Evolutionary conservation across 2,888 invertebrate genomes (phyloP).

Genomic region (Gryllus longicercus): DNA sequence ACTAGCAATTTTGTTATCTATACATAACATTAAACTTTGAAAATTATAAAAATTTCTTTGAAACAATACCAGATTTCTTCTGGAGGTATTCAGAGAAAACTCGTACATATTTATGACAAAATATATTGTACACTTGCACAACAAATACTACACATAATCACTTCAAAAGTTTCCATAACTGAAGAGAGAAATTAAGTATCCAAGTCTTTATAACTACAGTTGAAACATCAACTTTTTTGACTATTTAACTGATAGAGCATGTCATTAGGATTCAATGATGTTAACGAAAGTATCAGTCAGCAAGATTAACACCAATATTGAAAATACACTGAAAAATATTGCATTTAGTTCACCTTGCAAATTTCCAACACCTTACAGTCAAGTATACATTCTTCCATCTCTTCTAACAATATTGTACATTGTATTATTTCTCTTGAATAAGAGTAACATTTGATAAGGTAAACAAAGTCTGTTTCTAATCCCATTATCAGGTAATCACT

Average conservation of each 20-base stretch:
- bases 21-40: not conserved
- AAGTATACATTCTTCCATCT: slow-evolving; percentile 7
- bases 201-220: not conserved
- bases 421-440: slow-evolving; percentile 4
- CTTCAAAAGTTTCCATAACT: not conserved
- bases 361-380: not conserved
- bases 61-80: not conserved
- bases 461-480: not conserved
- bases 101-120: not conserved
- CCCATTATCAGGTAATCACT: slow-evolving; percentile 1
- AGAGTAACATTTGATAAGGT: not conserved
- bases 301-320: slow-evolving; percentile 7
- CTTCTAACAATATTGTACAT: slow-evolving; percentile 17
- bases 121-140: not conserved
- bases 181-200: slow-evolving; percentile 7
- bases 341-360: slow-evolving; percentile 8
- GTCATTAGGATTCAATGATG: slow-evolving; percentile 1
- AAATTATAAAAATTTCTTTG: not conserved
- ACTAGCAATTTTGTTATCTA: slow-evolving; percentile 6
- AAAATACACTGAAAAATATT: slow-evolving; percentile 11
- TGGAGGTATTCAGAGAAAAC: not conserved
- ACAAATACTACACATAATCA: slow-evolving; percentile 17
- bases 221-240: not conserved
- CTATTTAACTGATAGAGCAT: not conserved
- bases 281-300: slow-evolving; percentile 17